Conservation (phyloP, 2,888 invertebrate species). For the Rhingia campestris region DNA sequence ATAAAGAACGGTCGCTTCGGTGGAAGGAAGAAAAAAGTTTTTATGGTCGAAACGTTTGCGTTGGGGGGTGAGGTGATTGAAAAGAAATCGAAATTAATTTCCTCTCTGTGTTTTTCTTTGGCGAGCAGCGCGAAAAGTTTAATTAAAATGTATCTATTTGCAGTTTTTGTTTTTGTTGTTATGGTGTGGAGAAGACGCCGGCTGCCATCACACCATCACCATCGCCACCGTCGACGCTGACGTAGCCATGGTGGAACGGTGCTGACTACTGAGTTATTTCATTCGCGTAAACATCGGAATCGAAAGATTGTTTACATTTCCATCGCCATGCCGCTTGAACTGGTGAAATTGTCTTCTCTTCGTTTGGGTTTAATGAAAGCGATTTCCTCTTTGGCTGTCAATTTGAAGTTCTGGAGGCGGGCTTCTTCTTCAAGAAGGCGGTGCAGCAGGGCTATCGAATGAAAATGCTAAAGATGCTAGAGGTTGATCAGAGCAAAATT, state of each 20-base stretch:
- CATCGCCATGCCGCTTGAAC: constrained; percentile 36
- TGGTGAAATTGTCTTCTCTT: constrained; percentile 38
- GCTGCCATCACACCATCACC: background rate
- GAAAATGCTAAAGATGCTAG: constrained; percentile 2
- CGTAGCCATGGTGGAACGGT: constrained; percentile 17
- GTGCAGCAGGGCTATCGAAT: background rate
- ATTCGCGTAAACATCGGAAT: constrained; percentile 64
- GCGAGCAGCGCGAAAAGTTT: constrained; percentile 63
- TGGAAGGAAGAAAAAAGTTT: constrained; percentile 20
- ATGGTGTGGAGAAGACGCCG: constrained; percentile 1
- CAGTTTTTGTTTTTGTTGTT: background rate
- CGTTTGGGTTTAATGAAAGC: constrained; percentile 55
- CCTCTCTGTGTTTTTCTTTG: constrained; percentile 61
- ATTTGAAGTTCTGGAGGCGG: constrained; percentile 29
- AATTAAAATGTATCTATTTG: constrained; percentile 63
- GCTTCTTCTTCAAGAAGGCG: background rate
- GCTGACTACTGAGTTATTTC: constrained; percentile 62
- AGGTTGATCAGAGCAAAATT: constrained; percentile 15
- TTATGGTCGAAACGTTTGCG: constrained; percentile 24
- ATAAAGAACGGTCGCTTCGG: background rate
- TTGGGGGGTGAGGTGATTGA: constrained; percentile 7
- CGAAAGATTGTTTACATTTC: constrained; percentile 72
- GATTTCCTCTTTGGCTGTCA: constrained; percentile 63
- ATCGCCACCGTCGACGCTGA: constrained; percentile 1
- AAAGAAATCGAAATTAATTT: constrained; percentile 65